Percentiles rank a stretch among this genome's conserved stretches.
Evolutionary conservation across 2,113 vertebrate genomes (phyloP).

Genomic region (Carettochelys insculpta): DNA sequence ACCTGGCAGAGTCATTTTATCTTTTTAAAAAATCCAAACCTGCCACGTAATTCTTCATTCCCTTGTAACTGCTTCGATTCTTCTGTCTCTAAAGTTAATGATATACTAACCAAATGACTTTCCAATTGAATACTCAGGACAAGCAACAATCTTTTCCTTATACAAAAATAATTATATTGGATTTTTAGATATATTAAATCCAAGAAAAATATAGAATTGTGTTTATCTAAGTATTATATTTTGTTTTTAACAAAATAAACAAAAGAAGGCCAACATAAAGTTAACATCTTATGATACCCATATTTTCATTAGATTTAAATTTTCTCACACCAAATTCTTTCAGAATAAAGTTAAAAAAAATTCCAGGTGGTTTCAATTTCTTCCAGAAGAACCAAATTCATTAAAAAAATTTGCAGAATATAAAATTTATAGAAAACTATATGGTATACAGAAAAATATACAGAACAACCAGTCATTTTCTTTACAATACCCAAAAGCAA

Average conservation of each 20-base stretch:
- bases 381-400: not conserved
- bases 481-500: not conserved
- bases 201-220: not conserved
- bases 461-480: not conserved
- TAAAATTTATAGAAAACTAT: too few species aligned
- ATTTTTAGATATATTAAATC: not conserved
- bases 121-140: not conserved
- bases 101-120: not conserved
- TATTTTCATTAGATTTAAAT: not conserved
- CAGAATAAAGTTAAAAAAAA: not conserved
- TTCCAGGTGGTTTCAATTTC: not conserved
- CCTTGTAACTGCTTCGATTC: not conserved
- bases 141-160: not conserved
- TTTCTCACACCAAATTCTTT: not conserved
- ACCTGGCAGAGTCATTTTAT: not conserved
- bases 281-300: not conserved
- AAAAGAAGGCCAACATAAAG: not conserved
- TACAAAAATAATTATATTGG: not conserved
- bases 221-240: not conserved
- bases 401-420: not conserved
- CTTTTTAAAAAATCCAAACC: not conserved
- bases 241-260: not conserved
- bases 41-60: not conserved
- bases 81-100: not conserved
- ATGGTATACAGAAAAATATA: too few species aligned